phyloP scores from a whole-genome alignment of 2,113 vertebrate species.

The Conger conger region DNA sequence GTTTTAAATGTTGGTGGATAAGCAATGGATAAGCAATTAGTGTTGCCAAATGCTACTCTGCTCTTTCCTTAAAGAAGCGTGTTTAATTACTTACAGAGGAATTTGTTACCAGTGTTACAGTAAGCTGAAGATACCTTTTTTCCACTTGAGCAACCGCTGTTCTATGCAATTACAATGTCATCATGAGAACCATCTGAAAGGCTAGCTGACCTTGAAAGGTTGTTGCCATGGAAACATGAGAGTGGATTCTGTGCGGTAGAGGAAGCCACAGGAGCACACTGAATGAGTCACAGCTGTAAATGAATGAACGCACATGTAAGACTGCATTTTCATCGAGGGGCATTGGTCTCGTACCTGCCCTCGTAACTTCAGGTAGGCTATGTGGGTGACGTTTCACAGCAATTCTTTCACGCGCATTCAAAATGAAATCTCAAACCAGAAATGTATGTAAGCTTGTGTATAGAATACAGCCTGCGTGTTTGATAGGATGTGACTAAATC shows the following conservation, averaged over 20 bases:
- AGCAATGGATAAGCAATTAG: background rate
- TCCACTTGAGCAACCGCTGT: background rate
- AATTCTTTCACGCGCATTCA: background rate
- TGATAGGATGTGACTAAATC: slow-evolving; percentile 9
- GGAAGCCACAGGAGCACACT: background rate
- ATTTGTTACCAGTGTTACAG: background rate
- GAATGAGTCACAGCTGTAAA: background rate
- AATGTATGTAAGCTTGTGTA: background rate
- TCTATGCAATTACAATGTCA: background rate
- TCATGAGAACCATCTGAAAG: slow-evolving; percentile 14
- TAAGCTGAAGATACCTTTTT: background rate
- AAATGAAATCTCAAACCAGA: background rate
- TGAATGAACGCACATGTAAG: background rate
- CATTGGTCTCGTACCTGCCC: background rate
- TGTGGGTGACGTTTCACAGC: background rate
- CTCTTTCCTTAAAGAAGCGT: background rate
- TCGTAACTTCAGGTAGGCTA: background rate
- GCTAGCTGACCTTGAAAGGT: slow-evolving; percentile 31
- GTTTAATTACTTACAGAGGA: background rate
- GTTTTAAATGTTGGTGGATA: background rate
- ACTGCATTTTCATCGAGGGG: slow-evolving; percentile 5
- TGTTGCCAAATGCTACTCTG: background rate
- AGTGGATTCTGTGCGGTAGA: background rate
- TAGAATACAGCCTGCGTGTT: background rate
- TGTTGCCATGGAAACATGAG: slow-evolving; percentile 47